Evolutionary conservation across 2,888 invertebrate species (phyloP).

Genomic region (Globia sparganii): DNA sequence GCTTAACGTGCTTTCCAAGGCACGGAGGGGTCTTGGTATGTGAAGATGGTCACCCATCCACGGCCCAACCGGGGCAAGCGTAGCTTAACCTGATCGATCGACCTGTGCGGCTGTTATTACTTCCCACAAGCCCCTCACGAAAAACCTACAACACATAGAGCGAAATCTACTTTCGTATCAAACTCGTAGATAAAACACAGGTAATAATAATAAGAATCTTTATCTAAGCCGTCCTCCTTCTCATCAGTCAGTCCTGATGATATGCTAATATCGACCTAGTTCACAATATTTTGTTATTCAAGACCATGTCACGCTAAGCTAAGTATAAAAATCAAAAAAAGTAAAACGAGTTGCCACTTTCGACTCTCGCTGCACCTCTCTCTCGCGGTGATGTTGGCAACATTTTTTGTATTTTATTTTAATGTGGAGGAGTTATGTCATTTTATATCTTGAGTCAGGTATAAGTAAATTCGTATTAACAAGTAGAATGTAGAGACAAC

Average conservation of each 20-base stretch:
- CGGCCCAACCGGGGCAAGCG: no score
- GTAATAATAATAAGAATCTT: slow-evolving; percentile 15
- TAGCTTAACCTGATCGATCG: no score
- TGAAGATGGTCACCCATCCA: no score
- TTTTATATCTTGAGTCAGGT: neutral
- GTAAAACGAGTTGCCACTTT: slow-evolving; percentile 84
- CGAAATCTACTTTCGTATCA: neutral
- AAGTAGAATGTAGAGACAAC: neutral
- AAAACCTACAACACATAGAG: neutral
- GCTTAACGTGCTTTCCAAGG: no score
- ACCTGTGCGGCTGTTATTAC: no score
- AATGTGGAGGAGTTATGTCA: slow-evolving; percentile 3
- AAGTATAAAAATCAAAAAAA: slow-evolving; percentile 85
- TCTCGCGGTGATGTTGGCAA: slow-evolving; percentile 75
- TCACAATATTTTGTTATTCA: slow-evolving; percentile 68
- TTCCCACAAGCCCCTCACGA: no score
- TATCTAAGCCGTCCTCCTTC: slow-evolving; percentile 32
- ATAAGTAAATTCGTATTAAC: neutral
- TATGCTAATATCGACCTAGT: slow-evolving; percentile 71
- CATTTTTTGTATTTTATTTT: slow-evolving; percentile 66
- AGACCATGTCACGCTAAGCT: slow-evolving; percentile 70
- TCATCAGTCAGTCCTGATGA: slow-evolving; percentile 25
- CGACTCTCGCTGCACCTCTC: slow-evolving; percentile 85
- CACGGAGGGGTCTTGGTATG: no score
- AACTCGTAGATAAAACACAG: neutral